These are phyloP conservation scores for Psittacula derbiana DNA, from an alignment of 2,797 vertebrate genomes.

Conservation along the genomic window DNA sequence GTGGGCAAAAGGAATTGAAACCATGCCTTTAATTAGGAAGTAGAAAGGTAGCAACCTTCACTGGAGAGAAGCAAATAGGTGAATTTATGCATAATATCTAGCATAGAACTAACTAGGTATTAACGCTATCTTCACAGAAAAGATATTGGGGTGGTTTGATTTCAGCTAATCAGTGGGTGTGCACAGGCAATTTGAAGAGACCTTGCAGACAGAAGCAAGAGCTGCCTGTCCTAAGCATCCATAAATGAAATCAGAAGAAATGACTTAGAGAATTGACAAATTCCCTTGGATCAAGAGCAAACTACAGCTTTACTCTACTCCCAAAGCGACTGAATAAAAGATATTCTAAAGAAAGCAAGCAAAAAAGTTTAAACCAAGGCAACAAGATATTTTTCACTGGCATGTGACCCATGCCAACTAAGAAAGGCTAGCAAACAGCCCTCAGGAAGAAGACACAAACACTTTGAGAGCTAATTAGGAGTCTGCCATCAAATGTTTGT, in stretches of 20 bases:
- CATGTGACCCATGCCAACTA: fast-evolving
- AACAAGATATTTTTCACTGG: not conserved
- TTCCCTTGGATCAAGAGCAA: not conserved
- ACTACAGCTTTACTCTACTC: not conserved
- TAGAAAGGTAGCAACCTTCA: not conserved
- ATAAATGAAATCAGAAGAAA: not conserved
- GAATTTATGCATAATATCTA: too few species aligned
- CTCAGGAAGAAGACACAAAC: not conserved
- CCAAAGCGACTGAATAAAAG: not conserved
- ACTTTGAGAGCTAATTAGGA: not conserved
- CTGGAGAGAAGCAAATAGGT: not conserved
- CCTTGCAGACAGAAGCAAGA: not conserved
- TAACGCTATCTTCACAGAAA: not conserved
- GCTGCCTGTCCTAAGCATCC: not conserved
- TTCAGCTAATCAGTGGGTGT: not conserved
- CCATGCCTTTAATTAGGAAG: not conserved
- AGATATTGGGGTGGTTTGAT: not conserved
- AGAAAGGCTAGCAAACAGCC: not conserved
- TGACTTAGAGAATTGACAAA: fast-evolving
- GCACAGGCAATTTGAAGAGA: fast-evolving
- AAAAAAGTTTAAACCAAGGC: not conserved
- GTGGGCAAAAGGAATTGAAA: not conserved
- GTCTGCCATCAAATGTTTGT: not conserved
- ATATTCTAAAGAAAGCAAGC: not conserved
- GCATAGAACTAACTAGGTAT: not conserved